Evolutionary conservation across 1,140 invertebrate species (phyloP).

Genomic region (Dolichoris vasculosae): DNA sequence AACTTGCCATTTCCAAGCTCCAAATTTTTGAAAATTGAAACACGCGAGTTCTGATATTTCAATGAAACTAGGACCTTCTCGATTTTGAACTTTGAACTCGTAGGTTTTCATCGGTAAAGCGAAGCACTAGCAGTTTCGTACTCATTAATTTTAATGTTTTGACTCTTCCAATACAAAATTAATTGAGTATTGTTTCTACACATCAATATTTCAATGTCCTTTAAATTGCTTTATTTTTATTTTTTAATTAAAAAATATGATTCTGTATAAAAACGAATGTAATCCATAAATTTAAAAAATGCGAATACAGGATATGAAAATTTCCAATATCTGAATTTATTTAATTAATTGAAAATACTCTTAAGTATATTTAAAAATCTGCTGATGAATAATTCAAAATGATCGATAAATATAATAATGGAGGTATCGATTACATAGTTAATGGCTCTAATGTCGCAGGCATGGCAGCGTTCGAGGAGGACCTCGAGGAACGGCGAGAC

Average conservation of each 20-base stretch:
- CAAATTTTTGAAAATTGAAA: background rate
- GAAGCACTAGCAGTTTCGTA: background rate
- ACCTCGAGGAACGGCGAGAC: constrained; percentile 55
- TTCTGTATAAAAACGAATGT: too few relatives aligned
- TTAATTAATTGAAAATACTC: too few relatives aligned
- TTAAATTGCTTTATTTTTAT: background rate
- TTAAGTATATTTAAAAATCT: too few relatives aligned
- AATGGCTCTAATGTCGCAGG: constrained; percentile 24
- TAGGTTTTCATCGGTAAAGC: background rate
- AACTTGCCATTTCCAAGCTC: constrained; percentile 5
- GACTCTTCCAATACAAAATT: background rate
- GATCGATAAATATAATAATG: too few relatives aligned
- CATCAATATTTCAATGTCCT: background rate
- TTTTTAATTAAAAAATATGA: too few relatives aligned
- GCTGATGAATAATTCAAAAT: too few relatives aligned
- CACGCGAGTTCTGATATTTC: background rate
- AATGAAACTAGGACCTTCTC: background rate
- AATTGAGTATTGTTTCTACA: background rate
- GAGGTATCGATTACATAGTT: background rate
- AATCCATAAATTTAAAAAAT: too few relatives aligned
- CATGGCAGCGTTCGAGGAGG: constrained; percentile 56
- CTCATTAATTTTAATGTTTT: background rate
- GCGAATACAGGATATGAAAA: too few relatives aligned
- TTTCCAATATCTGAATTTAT: too few relatives aligned
- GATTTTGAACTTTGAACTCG: background rate